Evolutionary conservation across 2,888 invertebrate genomes (phyloP).

Genomic region (Aphelenchoides bicaudatus): DNA sequence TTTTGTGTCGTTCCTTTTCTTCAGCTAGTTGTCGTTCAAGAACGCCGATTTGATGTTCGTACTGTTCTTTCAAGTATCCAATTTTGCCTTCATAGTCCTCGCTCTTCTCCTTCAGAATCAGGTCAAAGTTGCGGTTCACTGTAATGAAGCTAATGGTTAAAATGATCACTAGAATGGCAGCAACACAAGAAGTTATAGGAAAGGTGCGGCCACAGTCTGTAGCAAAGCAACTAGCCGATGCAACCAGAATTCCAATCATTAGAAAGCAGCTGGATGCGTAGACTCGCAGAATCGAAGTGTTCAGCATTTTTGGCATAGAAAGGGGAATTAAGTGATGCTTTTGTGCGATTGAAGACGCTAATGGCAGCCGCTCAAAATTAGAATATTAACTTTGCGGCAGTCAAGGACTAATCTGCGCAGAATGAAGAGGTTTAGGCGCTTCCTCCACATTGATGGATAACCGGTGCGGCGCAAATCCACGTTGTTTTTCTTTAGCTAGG

Average conservation of each 20-base stretch:
- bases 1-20: slow-evolving; percentile 15
- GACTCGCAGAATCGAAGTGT: not conserved
- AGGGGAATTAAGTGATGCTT: too few species aligned
- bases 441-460: too few species aligned
- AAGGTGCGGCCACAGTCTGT: slow-evolving; percentile 13
- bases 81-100: slow-evolving; percentile 16
- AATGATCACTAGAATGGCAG: slow-evolving; percentile 6
- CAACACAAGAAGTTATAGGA: slow-evolving; percentile 14
- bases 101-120: slow-evolving; percentile 7
- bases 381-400: too few species aligned
- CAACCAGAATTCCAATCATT: slow-evolving; percentile 4
- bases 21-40: slow-evolving; percentile 19
- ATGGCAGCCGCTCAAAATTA: too few species aligned
- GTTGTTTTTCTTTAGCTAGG: too few species aligned
- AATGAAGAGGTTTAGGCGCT: too few species aligned
- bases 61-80: not conserved
- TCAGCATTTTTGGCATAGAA: slow-evolving; percentile 7
- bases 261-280: slow-evolving; percentile 10
- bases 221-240: slow-evolving; percentile 17
- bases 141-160: slow-evolving; percentile 10
- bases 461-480: too few species aligned
- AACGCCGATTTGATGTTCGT: slow-evolving; percentile 6
- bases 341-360: too few species aligned
- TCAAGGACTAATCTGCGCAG: too few species aligned
- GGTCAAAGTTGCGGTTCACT: slow-evolving; percentile 18